A percentile compares a stretch with the other conserved stretches of the same genome.
phyloP scores from a whole-genome alignment of 2,888 invertebrate genomes.

The Brachynemurus nebulosus region DNA sequence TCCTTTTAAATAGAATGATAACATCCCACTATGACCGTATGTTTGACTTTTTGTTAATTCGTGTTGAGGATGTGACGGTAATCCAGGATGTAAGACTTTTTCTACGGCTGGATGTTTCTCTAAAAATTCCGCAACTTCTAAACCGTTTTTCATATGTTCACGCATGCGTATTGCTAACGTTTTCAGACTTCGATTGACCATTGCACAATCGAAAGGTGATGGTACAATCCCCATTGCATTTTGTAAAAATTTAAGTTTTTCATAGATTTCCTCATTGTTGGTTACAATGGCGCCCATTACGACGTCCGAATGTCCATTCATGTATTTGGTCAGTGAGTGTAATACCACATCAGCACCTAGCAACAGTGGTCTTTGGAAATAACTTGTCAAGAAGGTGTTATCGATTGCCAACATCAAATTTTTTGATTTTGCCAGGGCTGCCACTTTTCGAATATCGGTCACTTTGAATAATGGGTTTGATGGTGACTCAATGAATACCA shows the following conservation, averaged over 20 bases:
- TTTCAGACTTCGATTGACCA: constrained; percentile 86
- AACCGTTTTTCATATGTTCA: constrained; percentile 65
- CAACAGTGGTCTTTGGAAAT: constrained; percentile 21
- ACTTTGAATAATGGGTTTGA: constrained; percentile 80
- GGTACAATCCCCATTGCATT: constrained; percentile 87
- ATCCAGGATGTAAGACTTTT: constrained; percentile 68
- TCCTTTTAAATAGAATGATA: constrained; percentile 78
- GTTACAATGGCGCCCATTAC: constrained; percentile 20
- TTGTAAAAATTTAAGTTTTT: constrained; percentile 41
- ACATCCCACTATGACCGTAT: constrained; percentile 81
- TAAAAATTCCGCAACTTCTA: constrained; percentile 68
- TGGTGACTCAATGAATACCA: constrained; percentile 84
- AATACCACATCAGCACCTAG: constrained; percentile 22
- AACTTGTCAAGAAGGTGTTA: constrained; percentile 20
- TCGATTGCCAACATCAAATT: constrained; percentile 16
- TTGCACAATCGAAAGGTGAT: constrained; percentile 90
- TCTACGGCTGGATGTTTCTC: constrained; percentile 65
- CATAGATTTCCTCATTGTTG: constrained; percentile 26
- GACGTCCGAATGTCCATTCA: constrained; percentile 23
- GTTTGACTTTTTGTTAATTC: constrained; percentile 65
- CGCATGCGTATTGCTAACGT: constrained; percentile 87
- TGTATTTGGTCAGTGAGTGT: constrained; percentile 22
- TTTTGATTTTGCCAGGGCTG: constrained; percentile 39
- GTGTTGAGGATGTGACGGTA: constrained; percentile 78
- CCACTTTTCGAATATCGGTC: constrained; percentile 58